Evolutionary conservation across 2,113 vertebrate genomes (phyloP), one percentile per base, ranked within the genome.

Genomic region (Murina feae): DNA sequence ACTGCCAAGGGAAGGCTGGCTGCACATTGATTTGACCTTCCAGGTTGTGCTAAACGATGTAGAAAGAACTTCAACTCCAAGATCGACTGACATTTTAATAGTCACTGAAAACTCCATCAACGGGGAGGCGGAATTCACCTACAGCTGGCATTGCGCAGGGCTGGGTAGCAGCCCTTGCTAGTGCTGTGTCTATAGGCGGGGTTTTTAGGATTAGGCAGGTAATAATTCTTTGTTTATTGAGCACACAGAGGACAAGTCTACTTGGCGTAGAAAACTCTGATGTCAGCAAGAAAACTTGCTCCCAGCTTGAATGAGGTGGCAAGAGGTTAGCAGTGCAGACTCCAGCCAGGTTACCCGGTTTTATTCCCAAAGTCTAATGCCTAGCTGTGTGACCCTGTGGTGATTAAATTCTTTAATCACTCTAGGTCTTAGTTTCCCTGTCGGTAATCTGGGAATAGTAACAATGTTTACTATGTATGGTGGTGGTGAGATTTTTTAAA

Each of bases 1-100:
- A 72, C 42, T 68, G 69, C 71, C 37, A 28, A 13, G 55, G 49
- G 74, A 82, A 90, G 63, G 81, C 51, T 47, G 66, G 47, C 92
- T 69, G 74, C 79, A 55, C 44, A 76, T 72, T 47, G 37, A 86
- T 53, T 44, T 83, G 69, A 76, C 37, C 55, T 79, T 95, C 53
- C n/a, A 75, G 95, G 42, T 86, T 95, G 83, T 89, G 84, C 86
- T 94, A 91, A 95, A 80, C 76, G 86, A 44, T 86, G 84, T 55
- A 89, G 93, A 95, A 93, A 96, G 95, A 93, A 86, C 65, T 69
- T 53, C 1, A 28, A 51, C 49, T 75, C 69, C 28, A 42, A 86
- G 89, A 89, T 68, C 13, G 0, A 65, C 79, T 79, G 89, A 83
- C 69, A 84, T 94, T 91, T 96, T 92, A 94, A 89, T 35, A 86